Percentiles rank a stretch among this genome's conserved stretches.
Evolutionary conservation across 1,140 invertebrate genomes (phyloP).

Genomic region (Drosophila orosa): DNA sequence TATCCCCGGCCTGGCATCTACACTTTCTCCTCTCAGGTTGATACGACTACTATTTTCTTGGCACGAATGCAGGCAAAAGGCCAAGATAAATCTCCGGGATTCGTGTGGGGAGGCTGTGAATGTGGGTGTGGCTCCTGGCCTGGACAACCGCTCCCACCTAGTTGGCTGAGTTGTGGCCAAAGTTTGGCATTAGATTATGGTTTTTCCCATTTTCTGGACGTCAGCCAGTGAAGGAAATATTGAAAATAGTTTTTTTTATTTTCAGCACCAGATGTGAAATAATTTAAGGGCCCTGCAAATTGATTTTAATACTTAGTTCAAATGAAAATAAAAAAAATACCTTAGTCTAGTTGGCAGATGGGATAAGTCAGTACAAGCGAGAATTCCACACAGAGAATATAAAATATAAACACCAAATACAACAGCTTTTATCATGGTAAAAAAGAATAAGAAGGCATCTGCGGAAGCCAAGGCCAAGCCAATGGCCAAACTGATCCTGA

Average conservation of each 20-base stretch:
- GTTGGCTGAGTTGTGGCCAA: conserved; percentile 40
- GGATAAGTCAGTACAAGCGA: not conserved
- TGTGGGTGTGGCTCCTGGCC: conserved; percentile 18
- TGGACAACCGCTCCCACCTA: conserved; percentile 34
- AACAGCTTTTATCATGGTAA: conserved; percentile 2
- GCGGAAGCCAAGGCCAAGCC: not conserved
- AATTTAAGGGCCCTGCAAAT: not conserved
- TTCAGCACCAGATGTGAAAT: not conserved
- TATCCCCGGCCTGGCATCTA: conserved; percentile 39
- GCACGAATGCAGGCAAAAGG: conserved; percentile 42
- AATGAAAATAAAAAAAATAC: not conserved
- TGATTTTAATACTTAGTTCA: not conserved
- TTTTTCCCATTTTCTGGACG: conserved; percentile 31
- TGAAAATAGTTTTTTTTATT: conserved; percentile 5
- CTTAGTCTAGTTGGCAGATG: conserved; percentile 1
- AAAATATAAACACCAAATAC: not conserved
- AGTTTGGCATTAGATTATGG: conserved; percentile 52
- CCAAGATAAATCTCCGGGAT: conserved; percentile 42
- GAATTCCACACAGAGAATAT: not conserved
- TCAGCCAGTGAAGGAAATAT: conserved; percentile 27
- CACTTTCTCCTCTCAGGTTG: conserved; percentile 58
- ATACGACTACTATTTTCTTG: conserved; percentile 31
- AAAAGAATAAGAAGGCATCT: not conserved
- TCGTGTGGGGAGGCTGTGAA: conserved; percentile 10
- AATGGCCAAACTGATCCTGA: not conserved